Evolutionary conservation across 1,140 invertebrate genomes (phyloP).

Genomic region (Prorops nasuta): DNA sequence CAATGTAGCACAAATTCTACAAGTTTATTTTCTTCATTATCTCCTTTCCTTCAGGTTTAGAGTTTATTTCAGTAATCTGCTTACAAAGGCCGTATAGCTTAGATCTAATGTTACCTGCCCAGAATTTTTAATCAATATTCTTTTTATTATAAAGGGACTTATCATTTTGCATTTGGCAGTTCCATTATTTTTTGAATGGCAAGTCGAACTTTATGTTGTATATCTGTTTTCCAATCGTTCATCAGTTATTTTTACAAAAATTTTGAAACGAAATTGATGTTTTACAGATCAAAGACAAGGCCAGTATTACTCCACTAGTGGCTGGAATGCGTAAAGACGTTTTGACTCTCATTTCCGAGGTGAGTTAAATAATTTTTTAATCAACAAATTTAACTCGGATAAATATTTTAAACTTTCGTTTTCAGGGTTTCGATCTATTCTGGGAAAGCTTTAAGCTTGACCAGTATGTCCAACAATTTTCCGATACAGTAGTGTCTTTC

Average conservation of each 20-base stretch:
- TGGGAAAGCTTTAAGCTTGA: constrained; percentile 99
- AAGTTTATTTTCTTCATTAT: no score
- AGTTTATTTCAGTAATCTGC: no score
- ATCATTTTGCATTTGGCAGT: constrained; percentile 31
- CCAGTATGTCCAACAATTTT: constrained; percentile 92
- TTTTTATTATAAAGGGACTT: no score
- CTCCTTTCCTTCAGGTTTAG: no score
- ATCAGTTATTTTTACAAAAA: neutral
- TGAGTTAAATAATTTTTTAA: constrained; percentile 36
- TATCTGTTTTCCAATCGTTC: constrained; percentile 15
- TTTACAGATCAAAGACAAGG: constrained; percentile 86
- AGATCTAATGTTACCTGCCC: no score
- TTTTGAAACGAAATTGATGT: constrained; percentile 15
- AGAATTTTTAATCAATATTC: no score
- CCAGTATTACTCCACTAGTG: constrained; percentile 87
- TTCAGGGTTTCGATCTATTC: constrained; percentile 79
- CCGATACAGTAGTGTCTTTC: constrained; percentile 91
- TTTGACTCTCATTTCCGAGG: constrained; percentile 81
- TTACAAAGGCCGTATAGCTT: no score
- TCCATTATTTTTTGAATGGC: constrained; percentile 29
- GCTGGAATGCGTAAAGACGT: constrained; percentile 92
- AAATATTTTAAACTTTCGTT: constrained; percentile 4
- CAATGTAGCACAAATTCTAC: constrained; percentile 24
- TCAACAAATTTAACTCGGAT: no score
- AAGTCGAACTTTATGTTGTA: constrained; percentile 30